Evolutionary conservation across 2,797 vertebrate genomes (phyloP).

Genomic region (Erpetoichthys calabaricus): DNA sequence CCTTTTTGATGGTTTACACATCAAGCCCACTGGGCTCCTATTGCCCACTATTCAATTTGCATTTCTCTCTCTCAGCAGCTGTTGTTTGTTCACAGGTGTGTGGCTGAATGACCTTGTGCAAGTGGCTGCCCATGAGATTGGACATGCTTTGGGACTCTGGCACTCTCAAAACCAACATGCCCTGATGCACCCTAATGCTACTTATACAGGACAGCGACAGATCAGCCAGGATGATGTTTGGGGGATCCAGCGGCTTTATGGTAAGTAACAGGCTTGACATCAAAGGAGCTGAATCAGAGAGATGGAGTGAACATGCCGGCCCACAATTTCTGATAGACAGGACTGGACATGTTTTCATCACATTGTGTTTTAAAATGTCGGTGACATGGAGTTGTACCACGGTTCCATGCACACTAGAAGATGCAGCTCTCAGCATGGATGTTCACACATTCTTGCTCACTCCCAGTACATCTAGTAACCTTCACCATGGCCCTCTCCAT

Average conservation of each 20-base stretch:
- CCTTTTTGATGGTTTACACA: too few relatives aligned
- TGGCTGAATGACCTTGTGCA: slow-evolving; percentile 73
- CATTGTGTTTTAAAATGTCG: too few relatives aligned
- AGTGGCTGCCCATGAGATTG: slow-evolving; percentile 67
- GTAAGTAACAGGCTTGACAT: slow-evolving; percentile 23
- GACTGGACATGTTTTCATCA: neutral
- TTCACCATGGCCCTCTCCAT: neutral
- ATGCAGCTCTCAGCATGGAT: neutral
- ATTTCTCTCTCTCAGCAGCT: neutral
- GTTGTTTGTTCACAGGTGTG: slow-evolving; percentile 38
- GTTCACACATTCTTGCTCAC: neutral
- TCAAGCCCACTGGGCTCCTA: neutral
- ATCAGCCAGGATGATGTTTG: slow-evolving; percentile 59
- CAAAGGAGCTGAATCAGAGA: neutral
- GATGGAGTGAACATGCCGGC: neutral
- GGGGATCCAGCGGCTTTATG: slow-evolving; percentile 66
- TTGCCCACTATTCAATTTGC: neutral
- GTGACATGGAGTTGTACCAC: too few relatives aligned
- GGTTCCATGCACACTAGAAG: too few relatives aligned
- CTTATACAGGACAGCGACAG: slow-evolving; percentile 56
- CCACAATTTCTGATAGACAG: neutral
- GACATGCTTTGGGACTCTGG: slow-evolving; percentile 66
- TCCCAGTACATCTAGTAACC: neutral
- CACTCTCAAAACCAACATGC: slow-evolving; percentile 53
- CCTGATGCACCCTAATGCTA: slow-evolving; percentile 70